Evolutionary conservation across 2,888 invertebrate genomes (phyloP).

Genomic region (Nemotelus pantherinus): DNA sequence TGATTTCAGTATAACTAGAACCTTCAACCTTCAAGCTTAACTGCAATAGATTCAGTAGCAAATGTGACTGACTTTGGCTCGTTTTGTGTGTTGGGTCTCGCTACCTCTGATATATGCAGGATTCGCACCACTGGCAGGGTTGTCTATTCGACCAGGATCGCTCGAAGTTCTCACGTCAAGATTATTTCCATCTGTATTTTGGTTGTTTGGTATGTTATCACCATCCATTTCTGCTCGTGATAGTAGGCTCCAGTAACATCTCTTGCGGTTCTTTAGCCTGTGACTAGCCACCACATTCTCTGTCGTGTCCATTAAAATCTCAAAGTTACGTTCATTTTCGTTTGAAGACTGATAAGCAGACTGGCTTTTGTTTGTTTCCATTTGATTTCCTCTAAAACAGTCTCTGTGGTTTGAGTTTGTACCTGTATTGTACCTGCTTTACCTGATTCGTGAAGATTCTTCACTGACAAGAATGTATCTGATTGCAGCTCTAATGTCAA

Average conservation of each 20-base stretch:
- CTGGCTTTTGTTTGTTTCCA: conserved; percentile 45
- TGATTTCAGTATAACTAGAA: too few species aligned
- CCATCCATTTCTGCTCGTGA: background rate
- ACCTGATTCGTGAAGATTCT: conserved; percentile 12
- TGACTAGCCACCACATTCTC: background rate
- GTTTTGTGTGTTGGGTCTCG: background rate
- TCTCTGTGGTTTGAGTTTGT: conserved; percentile 11
- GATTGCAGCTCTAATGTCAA: conserved; percentile 82
- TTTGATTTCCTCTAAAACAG: conserved; percentile 25
- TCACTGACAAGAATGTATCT: conserved; percentile 73
- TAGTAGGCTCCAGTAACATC: background rate
- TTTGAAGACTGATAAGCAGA: conserved; percentile 17
- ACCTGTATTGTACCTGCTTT: conserved; percentile 21
- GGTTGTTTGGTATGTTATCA: background rate
- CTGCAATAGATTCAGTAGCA: conserved; percentile 27
- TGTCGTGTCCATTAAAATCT: conserved; percentile 47
- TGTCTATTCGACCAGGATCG: background rate
- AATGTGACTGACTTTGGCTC: conserved; percentile 40
- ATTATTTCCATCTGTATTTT: background rate
- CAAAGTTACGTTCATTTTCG: conserved; percentile 43
- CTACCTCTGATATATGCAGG: too few species aligned
- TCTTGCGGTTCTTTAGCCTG: conserved; percentile 8
- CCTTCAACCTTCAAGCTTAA: too few species aligned
- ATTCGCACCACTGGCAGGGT: background rate
- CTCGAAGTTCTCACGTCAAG: background rate